Evolutionary conservation across 2,888 invertebrate genomes (phyloP).

Genomic region (Brenthis ino): DNA sequence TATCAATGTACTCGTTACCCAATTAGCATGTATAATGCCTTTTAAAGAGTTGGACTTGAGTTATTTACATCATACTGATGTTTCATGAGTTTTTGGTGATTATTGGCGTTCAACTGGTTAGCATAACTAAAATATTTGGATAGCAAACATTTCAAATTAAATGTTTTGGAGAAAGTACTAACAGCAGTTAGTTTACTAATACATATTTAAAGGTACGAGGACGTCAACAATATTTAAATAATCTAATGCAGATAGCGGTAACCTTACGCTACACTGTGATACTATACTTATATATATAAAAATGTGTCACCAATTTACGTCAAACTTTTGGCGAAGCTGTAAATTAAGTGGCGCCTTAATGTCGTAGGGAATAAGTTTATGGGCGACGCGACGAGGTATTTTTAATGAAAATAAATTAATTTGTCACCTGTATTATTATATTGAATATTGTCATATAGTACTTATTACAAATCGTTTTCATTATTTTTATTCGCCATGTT

Average conservation of each 20-base stretch:
- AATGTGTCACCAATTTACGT: constrained; percentile 47
- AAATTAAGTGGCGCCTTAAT: constrained; percentile 65
- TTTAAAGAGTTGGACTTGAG: neutral
- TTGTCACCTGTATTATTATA: constrained; percentile 24
- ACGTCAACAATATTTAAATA: neutral
- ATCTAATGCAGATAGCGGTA: neutral
- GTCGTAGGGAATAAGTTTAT: constrained; percentile 39
- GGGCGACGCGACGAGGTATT: constrained; percentile 33
- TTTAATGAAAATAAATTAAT: constrained; percentile 37
- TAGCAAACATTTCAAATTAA: neutral
- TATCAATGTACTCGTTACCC: constrained; percentile 55
- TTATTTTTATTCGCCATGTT: too few species aligned
- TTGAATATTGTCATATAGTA: too few species aligned
- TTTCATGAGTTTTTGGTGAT: neutral
- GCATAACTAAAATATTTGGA: too few species aligned
- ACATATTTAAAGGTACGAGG: too few species aligned
- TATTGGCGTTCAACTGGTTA: too few species aligned
- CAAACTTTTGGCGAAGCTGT: constrained; percentile 63
- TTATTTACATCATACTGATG: neutral
- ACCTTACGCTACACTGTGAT: constrained; percentile 14
- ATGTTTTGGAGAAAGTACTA: too few species aligned
- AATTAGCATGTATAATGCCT: constrained; percentile 49
- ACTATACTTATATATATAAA: constrained; percentile 27
- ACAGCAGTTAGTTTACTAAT: too few species aligned
- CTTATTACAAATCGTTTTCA: too few species aligned